Percentiles rank a stretch among this genome's conserved stretches.
Conservation (phyloP, 1,140 invertebrate species). For the Phortica variegata region DNA sequence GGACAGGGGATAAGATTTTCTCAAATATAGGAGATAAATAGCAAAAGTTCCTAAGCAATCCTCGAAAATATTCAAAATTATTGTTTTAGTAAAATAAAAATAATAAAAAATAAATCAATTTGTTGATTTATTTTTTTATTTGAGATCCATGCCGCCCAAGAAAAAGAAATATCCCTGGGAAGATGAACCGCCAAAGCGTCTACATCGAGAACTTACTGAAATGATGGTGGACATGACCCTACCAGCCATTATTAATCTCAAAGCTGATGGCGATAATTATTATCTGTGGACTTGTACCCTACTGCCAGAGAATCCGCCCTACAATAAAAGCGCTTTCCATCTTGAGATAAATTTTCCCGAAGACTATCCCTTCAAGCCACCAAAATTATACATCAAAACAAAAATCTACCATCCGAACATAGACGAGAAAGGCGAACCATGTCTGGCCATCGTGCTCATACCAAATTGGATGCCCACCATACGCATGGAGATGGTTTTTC, state of each 20-base stretch:
- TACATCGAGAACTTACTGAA: constrained; percentile 80
- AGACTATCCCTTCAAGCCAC: constrained; percentile 99
- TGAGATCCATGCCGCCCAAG: too few relatives aligned
- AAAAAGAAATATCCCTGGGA: too few relatives aligned
- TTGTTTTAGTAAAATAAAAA: too few relatives aligned
- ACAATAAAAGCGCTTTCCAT: constrained; percentile 97
- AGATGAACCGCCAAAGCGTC: constrained; percentile 67
- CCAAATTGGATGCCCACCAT: constrained; percentile 99
- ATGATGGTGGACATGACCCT: constrained; percentile 78
- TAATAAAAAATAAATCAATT: too few relatives aligned
- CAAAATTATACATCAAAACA: constrained; percentile 96
- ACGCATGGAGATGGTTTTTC: constrained; percentile 97
- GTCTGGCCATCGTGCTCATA: constrained; percentile 92
- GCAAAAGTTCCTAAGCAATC: too few relatives aligned
- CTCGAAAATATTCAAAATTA: too few relatives aligned
- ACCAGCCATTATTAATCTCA: constrained; percentile 80
- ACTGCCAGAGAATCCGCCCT: constrained; percentile 91
- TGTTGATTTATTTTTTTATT: too few relatives aligned
- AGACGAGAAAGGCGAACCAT: constrained; percentile 98
- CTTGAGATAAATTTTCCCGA: constrained; percentile 98
- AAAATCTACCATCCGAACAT: constrained; percentile 99
- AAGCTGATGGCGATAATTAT: constrained; percentile 89
- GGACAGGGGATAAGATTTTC: too few relatives aligned
- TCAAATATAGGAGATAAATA: too few relatives aligned
- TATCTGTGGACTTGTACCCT: constrained; percentile 91